These are phyloP conservation scores for Polietes domitor DNA, from an alignment of 2,888 invertebrate genomes.

Conservation along the genomic window DNA sequence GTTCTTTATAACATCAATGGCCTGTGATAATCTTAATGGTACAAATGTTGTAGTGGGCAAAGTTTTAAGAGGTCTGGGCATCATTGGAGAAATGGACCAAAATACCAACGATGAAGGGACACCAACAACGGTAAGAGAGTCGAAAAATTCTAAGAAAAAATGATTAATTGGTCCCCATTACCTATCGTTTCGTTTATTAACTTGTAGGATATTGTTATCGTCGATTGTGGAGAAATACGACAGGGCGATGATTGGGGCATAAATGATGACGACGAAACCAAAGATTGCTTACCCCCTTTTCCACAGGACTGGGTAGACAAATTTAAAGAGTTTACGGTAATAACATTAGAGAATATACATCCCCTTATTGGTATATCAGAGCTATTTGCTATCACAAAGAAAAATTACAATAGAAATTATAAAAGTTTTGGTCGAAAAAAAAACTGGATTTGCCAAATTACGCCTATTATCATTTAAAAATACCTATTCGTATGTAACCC, in stretches of 20 bases:
- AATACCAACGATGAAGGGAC: constrained; percentile 83
- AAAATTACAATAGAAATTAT: too few species aligned
- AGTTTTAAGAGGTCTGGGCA: constrained; percentile 88
- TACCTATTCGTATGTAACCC: too few species aligned
- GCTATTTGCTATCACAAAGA: too few species aligned
- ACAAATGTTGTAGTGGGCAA: constrained; percentile 92
- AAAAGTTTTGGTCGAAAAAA: too few species aligned
- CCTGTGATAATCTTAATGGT: constrained; percentile 89
- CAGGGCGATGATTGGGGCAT: constrained; percentile 85
- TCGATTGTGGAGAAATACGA: constrained; percentile 88
- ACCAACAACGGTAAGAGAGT: constrained; percentile 82
- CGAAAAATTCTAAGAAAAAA: not conserved
- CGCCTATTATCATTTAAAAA: too few species aligned
- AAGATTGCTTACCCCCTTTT: constrained; percentile 88
- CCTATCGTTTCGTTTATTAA: not conserved
- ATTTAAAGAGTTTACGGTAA: constrained; percentile 71
- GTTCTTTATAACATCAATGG: constrained; percentile 92
- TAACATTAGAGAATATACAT: too few species aligned
- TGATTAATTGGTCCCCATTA: not conserved
- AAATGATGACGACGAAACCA: constrained; percentile 86
- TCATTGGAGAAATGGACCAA: constrained; percentile 87
- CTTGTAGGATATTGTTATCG: constrained; percentile 84
- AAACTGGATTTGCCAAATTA: too few species aligned
- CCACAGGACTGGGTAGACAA: constrained; percentile 87
- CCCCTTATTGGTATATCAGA: too few species aligned